Conservation (phyloP, 1,140 invertebrate genomes). For the Anadara kagoshimensis region DNA sequence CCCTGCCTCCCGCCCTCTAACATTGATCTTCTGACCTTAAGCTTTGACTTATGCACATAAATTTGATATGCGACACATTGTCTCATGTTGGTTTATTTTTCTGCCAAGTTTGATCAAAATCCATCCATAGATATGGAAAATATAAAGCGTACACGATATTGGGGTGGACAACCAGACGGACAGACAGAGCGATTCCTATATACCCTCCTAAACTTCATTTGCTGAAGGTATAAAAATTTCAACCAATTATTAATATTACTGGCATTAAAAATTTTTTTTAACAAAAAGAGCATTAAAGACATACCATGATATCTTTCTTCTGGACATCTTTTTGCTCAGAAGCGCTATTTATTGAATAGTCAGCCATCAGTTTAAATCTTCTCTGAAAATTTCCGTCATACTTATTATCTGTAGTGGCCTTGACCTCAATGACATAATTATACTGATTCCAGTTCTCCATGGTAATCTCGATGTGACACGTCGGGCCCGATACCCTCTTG, state of each 20-base stretch:
- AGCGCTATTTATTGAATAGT: slow-evolving; percentile 23
- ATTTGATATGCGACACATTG: no score
- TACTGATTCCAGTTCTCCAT: slow-evolving; percentile 48
- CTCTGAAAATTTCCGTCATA: slow-evolving; percentile 47
- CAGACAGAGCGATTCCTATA: no score
- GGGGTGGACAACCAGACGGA: no score
- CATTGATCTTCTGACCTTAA: neutral
- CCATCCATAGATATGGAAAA: no score
- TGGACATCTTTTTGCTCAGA: slow-evolving; percentile 18
- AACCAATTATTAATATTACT: no score
- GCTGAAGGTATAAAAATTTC: neutral
- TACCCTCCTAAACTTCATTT: neutral
- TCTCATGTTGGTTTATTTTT: no score
- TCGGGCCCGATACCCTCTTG: neutral
- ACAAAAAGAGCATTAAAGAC: neutral
- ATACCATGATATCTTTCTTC: slow-evolving; percentile 19
- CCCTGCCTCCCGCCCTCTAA: no score
- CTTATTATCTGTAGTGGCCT: slow-evolving; percentile 48
- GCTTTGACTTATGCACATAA: neutral
- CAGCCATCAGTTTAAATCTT: slow-evolving; percentile 21
- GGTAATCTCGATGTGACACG: slow-evolving; percentile 37
- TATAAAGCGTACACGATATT: no score
- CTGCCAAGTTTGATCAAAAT: no score
- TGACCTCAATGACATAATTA: slow-evolving; percentile 33
- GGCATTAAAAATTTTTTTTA: no score